A percentile compares a stretch with the other conserved stretches of the same genome.
phyloP scores from a whole-genome alignment of 37 sponge, comb jelly and placozoan species.

The Amphimedon queenslandica region DNA sequence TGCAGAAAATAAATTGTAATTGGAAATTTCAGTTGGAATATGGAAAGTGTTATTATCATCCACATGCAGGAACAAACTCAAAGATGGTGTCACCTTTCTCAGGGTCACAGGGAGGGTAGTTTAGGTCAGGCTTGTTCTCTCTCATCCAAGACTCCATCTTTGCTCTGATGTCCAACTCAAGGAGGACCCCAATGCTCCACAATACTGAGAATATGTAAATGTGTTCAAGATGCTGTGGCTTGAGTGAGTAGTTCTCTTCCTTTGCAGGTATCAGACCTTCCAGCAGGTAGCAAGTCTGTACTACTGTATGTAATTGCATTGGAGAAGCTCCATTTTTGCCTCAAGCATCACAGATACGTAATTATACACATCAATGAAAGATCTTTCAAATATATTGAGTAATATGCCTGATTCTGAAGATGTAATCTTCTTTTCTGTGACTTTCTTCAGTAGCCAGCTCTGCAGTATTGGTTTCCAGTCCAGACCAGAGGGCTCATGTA shows the following conservation, averaged over 20 bases:
- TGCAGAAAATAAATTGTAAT: too few species aligned
- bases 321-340: slow-evolving; percentile 92
- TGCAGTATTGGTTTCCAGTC: slow-evolving; percentile 89
- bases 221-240: slow-evolving; percentile 64
- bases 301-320: slow-evolving; percentile 89
- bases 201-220: slow-evolving; percentile 92
- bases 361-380: slow-evolving; percentile 72
- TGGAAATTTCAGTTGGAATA: too few species aligned
- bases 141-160: slow-evolving; percentile 90
- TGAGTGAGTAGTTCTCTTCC: slow-evolving; percentile 69
- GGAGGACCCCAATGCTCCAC: slow-evolving; percentile 97
- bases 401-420: slow-evolving; percentile 71
- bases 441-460: slow-evolving; percentile 75
- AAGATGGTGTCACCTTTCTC: slow-evolving; percentile 91
- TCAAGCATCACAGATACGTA: slow-evolving; percentile 45
- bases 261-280: slow-evolving; percentile 84
- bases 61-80: too few species aligned
- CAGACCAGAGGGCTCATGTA: slow-evolving; percentile 98
- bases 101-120: slow-evolving; percentile 59
- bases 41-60: too few species aligned
- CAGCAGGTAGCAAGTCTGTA: slow-evolving; percentile 75
- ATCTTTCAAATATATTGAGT: slow-evolving; percentile 66
- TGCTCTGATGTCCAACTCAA: slow-evolving; percentile 91
- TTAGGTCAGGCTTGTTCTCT: slow-evolving; percentile 58
- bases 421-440: slow-evolving; percentile 65